These are phyloP conservation scores for Pavo muticus DNA, from an alignment of 2,113 vertebrate species.

Conservation along the genomic window DNA sequence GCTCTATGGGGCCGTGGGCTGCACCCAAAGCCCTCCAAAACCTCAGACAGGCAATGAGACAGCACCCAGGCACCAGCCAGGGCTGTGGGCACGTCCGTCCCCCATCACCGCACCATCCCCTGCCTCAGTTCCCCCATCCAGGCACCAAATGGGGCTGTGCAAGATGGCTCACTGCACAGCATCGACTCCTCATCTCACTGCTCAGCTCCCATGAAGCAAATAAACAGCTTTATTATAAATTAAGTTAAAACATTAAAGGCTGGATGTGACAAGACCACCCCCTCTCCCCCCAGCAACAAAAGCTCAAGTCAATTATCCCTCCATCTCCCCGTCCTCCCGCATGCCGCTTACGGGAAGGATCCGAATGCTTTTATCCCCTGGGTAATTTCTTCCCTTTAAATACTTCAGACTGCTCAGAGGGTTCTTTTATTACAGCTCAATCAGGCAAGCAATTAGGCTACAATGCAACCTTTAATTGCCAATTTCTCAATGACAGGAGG, in stretches of 20 bases:
- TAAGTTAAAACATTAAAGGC: background rate
- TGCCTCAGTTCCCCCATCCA: background rate
- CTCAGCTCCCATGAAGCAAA: background rate
- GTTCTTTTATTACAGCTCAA: background rate
- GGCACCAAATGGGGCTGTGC: background rate
- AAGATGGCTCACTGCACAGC: background rate
- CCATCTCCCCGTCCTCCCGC: background rate
- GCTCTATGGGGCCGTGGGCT: rapidly evolving
- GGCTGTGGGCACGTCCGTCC: background rate
- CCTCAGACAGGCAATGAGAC: background rate
- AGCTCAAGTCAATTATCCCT: background rate
- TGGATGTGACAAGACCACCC: background rate
- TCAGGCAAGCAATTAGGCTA: slow-evolving; percentile 9
- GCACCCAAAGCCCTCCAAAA: rapidly evolving
- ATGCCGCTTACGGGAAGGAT: background rate
- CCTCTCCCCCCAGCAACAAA: background rate
- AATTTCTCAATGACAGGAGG: background rate
- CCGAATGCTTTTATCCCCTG: background rate
- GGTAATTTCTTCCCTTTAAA: slow-evolving; percentile 4
- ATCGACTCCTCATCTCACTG: rapidly evolving
- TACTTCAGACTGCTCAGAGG: background rate
- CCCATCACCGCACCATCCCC: background rate
- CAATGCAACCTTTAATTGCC: background rate
- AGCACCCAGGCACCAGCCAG: background rate
- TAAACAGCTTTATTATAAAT: background rate